These are phyloP conservation scores for Amyelois transitella DNA, from an alignment of 1,140 invertebrate genomes.

Conservation along the genomic window DNA sequence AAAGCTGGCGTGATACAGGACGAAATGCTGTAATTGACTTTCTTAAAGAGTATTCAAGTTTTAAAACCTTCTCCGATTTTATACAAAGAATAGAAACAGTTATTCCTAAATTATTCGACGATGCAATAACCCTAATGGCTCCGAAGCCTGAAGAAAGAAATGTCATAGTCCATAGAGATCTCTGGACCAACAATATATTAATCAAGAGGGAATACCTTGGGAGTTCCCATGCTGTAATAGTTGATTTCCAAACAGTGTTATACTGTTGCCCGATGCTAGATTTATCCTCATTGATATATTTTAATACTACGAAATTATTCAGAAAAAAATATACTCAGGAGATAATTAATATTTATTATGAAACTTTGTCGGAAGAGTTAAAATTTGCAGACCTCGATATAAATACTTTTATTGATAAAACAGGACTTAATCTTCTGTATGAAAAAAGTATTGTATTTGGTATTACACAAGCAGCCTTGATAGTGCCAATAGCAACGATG, in stretches of 20 bases:
- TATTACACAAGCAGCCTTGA: conserved; percentile 70
- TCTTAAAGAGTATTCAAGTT: conserved; percentile 57
- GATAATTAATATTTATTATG: conserved; percentile 65
- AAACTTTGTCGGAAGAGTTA: conserved; percentile 51
- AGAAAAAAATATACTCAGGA: conserved; percentile 42
- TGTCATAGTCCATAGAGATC: conserved; percentile 76
- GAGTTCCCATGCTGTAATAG: conserved; percentile 61
- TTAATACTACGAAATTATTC: conserved; percentile 66
- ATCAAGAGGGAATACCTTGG: conserved; percentile 71
- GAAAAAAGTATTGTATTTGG: conserved; percentile 64
- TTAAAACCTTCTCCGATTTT: conserved; percentile 33
- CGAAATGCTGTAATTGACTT: conserved; percentile 62
- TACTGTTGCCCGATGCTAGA: conserved; percentile 74
- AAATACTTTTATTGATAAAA: conserved; percentile 38
- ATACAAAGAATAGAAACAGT: conserved; percentile 20
- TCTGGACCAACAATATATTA: conserved; percentile 79
- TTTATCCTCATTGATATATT: conserved; percentile 70
- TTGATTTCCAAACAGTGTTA: conserved; percentile 79
- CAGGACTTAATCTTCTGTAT: conserved; percentile 43
- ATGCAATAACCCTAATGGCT: conserved; percentile 60
- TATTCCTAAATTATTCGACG: conserved; percentile 50
- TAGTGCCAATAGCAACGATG: conserved; percentile 65
- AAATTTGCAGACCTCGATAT: conserved; percentile 45
- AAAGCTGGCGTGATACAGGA: conserved; percentile 61
- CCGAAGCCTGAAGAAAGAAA: conserved; percentile 73